Base-by-base conservation (phyloP, 2,113 vertebrate genomes). In the Cottus gobio region DNA sequence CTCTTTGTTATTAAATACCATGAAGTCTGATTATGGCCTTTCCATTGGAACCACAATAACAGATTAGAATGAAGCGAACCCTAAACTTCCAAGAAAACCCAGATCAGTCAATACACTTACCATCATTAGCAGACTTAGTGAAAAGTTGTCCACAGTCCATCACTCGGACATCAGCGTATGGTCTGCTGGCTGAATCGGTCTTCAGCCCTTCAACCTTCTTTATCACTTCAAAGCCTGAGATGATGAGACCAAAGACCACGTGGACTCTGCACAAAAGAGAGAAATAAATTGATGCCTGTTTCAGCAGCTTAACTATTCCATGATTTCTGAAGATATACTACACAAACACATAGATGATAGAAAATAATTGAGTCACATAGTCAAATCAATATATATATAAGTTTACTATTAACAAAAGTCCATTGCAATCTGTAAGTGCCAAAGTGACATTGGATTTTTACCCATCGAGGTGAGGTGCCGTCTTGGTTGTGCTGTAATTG, bases 141-240 rank as follows among this genome's bases (percentile, higher is more conserved):
- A 96, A 95, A 62, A 99, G 95, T 86, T 99, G 96, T 54, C 98
- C 98, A 26, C 98, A 99, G 94, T 99, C 97, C 64, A 99, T 95
- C 82, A 99, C 96, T 77, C 98, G 92, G 16, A 98, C 98, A 0
- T 99, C 98, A 36, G 98, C 98, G 9, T 99, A 99, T 1, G 98
- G 98, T 61, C 98, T 93, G 89, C 98, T 99, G 2, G 97, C 96
- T 0, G 97, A 95, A 71, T 99, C 98, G 0, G 97, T 97, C 96
- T 99, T 99, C 91, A 99, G 94, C 46, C 96, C 96, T 91, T 99
- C 98, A 37, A 99, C 97, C 91, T 97, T 97, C 82, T 98, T 97
- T 34, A 99, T 97, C 58, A 98, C 97, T 91, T 99, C 98, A 92
- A 99, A 99, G 20, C 98, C 98, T 9, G 98, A 98, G 93, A 99